Percentiles rank a stretch among this genome's conserved stretches.
Evolutionary conservation across 2,797 vertebrate species (phyloP).

Genomic region (Fringilla coelebs): DNA sequence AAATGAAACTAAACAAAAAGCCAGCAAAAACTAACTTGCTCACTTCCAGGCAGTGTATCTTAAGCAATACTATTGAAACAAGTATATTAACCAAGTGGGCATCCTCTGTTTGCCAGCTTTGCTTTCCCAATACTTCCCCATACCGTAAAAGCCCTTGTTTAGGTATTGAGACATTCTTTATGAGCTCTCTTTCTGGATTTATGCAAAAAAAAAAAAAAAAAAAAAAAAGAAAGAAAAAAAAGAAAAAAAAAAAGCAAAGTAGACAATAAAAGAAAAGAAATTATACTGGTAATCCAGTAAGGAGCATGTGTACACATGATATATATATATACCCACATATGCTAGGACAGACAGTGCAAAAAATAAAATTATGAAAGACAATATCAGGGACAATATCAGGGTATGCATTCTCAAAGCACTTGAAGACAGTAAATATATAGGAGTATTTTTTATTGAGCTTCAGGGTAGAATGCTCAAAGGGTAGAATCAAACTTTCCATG

Average conservation of each 20-base stretch:
- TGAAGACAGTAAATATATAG: neutral
- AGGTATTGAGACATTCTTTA: neutral
- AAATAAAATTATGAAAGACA: neutral
- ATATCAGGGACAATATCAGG: neutral
- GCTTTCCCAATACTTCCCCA: neutral
- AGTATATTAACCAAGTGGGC: neutral
- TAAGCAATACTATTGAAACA: neutral
- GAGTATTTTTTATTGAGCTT: neutral
- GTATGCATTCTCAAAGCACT: neutral
- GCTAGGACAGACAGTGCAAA: neutral
- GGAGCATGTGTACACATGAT: neutral
- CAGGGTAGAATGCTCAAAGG: neutral
- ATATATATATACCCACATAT: too few relatives aligned
- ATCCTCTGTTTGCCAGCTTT: neutral
- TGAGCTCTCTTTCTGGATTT: neutral
- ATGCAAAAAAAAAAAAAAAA: neutral
- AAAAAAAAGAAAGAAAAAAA: neutral
- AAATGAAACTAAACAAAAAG: neutral
- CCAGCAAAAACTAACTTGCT: neutral
- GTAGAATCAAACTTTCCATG: neutral
- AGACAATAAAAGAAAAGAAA: neutral
- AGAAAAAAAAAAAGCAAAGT: neutral
- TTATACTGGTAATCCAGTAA: neutral
- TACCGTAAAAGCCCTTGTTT: neutral
- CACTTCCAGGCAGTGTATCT: neutral